Evolutionary conservation across 2,797 vertebrate genomes (phyloP).

Genomic region (Pteronotus mesoamericanus): DNA sequence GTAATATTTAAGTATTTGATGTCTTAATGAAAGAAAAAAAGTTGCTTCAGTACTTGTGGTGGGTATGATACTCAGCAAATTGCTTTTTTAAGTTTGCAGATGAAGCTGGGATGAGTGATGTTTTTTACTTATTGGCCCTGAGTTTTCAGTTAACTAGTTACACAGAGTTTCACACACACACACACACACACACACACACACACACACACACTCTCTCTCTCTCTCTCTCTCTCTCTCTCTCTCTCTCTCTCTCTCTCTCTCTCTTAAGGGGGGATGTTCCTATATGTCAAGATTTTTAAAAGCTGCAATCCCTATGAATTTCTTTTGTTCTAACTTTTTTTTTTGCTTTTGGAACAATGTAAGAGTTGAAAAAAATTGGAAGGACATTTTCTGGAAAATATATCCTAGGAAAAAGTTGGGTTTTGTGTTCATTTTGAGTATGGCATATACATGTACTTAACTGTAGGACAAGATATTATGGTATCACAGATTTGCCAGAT

Average conservation of each 20-base stretch:
- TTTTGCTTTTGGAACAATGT: not conserved
- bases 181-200: too few relatives aligned
- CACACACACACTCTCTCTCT: too few relatives aligned
- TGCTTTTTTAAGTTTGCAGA: not conserved
- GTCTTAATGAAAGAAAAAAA: not conserved
- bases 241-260: too few relatives aligned
- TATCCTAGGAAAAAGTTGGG: not conserved
- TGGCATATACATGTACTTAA: not conserved
- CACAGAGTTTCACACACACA: too few relatives aligned
- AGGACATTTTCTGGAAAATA: not conserved
- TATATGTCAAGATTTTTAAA: conserved; percentile 14
- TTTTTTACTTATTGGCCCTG: not conserved
- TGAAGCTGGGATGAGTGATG: not conserved
- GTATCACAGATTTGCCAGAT: not conserved
- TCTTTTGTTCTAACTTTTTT: not conserved
- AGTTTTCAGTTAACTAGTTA: too few relatives aligned
- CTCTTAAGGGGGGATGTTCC: not conserved
- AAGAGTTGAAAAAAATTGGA: not conserved
- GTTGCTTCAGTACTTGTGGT: not conserved
- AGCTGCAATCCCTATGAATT: not conserved
- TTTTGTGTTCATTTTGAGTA: not conserved
- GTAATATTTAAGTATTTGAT: not conserved
- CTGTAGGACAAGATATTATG: not conserved
- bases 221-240: too few relatives aligned
- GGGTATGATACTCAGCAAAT: not conserved